Conservation (phyloP, 2,113 vertebrate genomes). For the Heterotilapia buettikoferi region DNA sequence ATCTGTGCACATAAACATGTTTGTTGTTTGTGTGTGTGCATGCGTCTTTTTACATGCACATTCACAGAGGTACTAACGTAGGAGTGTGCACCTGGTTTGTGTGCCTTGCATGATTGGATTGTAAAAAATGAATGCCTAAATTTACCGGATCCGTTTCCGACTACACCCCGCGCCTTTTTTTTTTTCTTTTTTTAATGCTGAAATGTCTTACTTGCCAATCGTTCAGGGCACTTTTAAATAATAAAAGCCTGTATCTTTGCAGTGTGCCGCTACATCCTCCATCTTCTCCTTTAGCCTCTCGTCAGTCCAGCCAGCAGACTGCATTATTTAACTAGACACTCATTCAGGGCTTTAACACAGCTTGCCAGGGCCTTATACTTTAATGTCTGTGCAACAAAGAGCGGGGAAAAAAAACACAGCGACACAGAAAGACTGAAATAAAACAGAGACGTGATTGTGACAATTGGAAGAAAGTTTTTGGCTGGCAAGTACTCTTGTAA, state of each 20-base stretch:
- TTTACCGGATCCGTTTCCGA: not conserved
- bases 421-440: not conserved
- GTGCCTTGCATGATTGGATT: not conserved
- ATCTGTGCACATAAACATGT: not conserved
- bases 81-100: not conserved
- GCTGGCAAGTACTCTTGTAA: not conserved
- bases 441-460: rapidly evolving
- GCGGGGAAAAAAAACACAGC: not conserved
- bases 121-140: not conserved
- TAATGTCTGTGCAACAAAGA: not conserved
- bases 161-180: rapidly evolving
- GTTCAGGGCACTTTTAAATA: constrained; percentile 42
- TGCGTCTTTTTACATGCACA: not conserved
- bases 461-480: not conserved
- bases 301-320: constrained; percentile 13
- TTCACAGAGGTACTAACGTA: not conserved
- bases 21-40: not conserved
- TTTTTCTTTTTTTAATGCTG: not conserved
- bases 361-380: not conserved
- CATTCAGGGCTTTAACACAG: not conserved
- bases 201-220: not conserved
- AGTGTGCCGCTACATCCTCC: constrained; percentile 2
- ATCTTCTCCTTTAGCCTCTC: not conserved
- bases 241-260: constrained; percentile 40
- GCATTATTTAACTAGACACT: constrained; percentile 54